phyloP scores from a whole-genome alignment of 2,888 invertebrate genomes.

The Eulithis testata region DNA sequence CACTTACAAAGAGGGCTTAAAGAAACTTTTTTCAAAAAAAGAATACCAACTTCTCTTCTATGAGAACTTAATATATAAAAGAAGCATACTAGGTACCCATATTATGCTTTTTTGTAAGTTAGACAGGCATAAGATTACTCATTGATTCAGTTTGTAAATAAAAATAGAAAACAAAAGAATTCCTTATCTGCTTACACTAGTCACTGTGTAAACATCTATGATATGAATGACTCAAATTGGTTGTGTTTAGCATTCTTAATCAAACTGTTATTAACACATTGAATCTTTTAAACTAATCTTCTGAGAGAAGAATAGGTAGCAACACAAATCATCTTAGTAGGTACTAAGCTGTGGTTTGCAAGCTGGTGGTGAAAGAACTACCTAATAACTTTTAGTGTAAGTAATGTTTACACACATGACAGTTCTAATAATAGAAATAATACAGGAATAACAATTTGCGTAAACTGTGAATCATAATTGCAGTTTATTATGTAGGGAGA shows the following conservation, averaged over 20 bases:
- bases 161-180: constrained; percentile 35
- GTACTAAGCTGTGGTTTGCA: too few relatives aligned
- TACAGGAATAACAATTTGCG: neutral
- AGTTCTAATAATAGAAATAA: too few relatives aligned
- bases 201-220: constrained; percentile 29
- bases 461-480: constrained; percentile 1
- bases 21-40: too few relatives aligned
- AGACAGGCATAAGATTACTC: constrained; percentile 16
- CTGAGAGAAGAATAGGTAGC: too few relatives aligned
- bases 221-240: constrained; percentile 31
- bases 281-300: neutral
- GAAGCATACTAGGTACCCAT: too few relatives aligned
- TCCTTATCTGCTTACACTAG: constrained; percentile 27
- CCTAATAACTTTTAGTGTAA: too few relatives aligned
- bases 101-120: neutral
- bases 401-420: too few relatives aligned
- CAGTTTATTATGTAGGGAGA: neutral
- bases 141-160: constrained; percentile 25
- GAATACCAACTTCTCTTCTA: too few relatives aligned
- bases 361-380: too few relatives aligned
- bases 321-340: too few relatives aligned
- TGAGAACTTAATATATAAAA: too few relatives aligned
- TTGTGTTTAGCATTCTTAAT: neutral
- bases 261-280: neutral
- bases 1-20: too few relatives aligned